phyloP scores from a whole-genome alignment of 2,797 vertebrate species.

The Orientallactaga sibirica region DNA sequence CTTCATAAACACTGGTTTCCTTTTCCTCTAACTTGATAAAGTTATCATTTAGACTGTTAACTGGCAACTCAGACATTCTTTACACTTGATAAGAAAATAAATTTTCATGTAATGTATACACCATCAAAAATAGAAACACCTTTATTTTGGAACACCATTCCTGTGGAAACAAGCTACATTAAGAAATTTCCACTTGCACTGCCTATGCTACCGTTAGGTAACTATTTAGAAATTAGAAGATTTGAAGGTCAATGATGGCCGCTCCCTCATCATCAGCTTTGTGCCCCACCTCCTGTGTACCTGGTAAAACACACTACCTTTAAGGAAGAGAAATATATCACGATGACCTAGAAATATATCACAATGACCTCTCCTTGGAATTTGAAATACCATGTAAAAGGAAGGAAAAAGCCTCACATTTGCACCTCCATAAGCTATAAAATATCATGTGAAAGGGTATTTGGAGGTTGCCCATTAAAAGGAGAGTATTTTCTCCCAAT shows the following conservation, averaged over 20 bases:
- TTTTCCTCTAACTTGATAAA: not conserved
- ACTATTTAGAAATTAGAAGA: too few species aligned
- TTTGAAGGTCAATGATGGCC: not conserved
- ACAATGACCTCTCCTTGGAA: not conserved
- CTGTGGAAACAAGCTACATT: slow-evolving; percentile 15
- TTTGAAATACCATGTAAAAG: not conserved
- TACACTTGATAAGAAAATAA: slow-evolving; percentile 28
- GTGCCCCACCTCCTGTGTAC: not conserved
- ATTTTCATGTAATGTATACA: not conserved
- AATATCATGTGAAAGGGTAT: too few species aligned
- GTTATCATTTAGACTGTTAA: slow-evolving; percentile 13
- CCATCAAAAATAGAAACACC: not conserved
- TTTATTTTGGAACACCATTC: not conserved
- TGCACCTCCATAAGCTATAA: too few species aligned
- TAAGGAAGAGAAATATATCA: not conserved
- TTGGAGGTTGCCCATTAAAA: too few species aligned
- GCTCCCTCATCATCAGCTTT: not conserved
- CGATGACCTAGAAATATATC: not conserved
- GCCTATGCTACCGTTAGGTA: not conserved
- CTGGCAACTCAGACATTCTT: not conserved
- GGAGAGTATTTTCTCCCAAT: too few species aligned
- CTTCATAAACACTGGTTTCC: not conserved
- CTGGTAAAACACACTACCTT: not conserved
- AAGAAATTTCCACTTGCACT: not conserved
- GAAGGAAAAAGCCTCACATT: too few species aligned